Evolutionary conservation across 2,888 invertebrate genomes (phyloP), one percentile per base, ranked within the genome.

Genomic region (Dicyrtoma fusca): DNA sequence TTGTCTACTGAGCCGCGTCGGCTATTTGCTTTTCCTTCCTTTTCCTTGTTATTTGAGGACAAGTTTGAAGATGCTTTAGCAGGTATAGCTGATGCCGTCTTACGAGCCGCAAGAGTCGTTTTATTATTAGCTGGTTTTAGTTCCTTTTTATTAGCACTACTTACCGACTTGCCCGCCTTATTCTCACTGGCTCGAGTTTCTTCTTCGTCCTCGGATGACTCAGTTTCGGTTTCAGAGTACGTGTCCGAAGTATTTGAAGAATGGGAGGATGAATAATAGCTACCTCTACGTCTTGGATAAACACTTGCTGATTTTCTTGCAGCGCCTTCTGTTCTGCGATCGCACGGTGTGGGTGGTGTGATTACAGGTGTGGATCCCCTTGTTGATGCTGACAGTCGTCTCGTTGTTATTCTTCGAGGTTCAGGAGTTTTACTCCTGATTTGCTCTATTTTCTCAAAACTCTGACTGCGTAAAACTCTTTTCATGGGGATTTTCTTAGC

Each of bases 271-370:
- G 75, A 74, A 44, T 74, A 76, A 23, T 75, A 75, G 34, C 69
- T 69, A 42, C 65, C 57, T 42, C 70, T 73, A 55, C 74, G 69
- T 34, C 77, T 55, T 11, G 77, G 75, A 53, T 74, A 69, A 1
- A 79, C 71, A 34, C 76, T 72, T 8, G 80, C 80, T 3, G 79
- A 78, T 70, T 80, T 80, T 65, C 80, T 68, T 13, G 78, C 80
- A 26, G 80, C 80, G 10, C 79, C 79, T 23, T 75, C 75, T n/a
- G 72, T 71, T 57, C 64, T 49, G n/a, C 53, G 59, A 45, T 72
- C 66, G 8, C 34, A 34, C 3, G 34, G 34, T 34, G 34, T 34
- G 4, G 34, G 34, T 1, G 49, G 59, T 13, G 73, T 47, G n/a
- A 68, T 42, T 17, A 57, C 4, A 14, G 73, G 68, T 8, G 55